Percentiles rank a stretch among this genome's conserved stretches.
Conservation (phyloP, 1,140 invertebrate genomes). For the Pissodes strobi region DNA sequence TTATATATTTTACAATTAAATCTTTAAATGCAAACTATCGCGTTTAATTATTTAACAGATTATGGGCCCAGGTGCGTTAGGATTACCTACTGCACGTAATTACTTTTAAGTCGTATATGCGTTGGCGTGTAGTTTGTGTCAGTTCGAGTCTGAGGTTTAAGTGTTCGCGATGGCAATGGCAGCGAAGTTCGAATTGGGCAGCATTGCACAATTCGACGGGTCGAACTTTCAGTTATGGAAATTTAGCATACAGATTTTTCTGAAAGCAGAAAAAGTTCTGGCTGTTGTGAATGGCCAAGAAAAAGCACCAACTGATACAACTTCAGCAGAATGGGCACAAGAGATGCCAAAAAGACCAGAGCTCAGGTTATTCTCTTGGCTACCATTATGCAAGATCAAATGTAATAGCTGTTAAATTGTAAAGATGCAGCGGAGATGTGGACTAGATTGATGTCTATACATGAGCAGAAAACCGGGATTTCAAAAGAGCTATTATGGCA, state of each 20-base stretch:
- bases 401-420: conserved; percentile 49
- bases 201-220: conserved; percentile 17
- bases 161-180: background rate
- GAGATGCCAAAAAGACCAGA: conserved; percentile 27
- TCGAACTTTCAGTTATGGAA: conserved; percentile 24
- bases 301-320: background rate
- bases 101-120: no score
- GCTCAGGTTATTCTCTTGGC: no score
- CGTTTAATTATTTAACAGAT: no score
- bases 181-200: conserved; percentile 7
- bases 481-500: conserved; percentile 32
- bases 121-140: no score
- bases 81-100: no score
- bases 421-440: conserved; percentile 51
- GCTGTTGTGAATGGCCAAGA: conserved; percentile 18
- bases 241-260: conserved; percentile 23
- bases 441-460: conserved; percentile 45
- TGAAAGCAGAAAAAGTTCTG: conserved; percentile 22
- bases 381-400: conserved; percentile 39
- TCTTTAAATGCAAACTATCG: no score
- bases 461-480: conserved; percentile 48
- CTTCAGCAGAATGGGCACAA: conserved; percentile 3
- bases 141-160: no score
- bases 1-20: no score
- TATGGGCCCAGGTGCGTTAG: no score